phyloP scores from a whole-genome alignment of 2,113 vertebrate genomes.

The Tamias sibiricus region DNA sequence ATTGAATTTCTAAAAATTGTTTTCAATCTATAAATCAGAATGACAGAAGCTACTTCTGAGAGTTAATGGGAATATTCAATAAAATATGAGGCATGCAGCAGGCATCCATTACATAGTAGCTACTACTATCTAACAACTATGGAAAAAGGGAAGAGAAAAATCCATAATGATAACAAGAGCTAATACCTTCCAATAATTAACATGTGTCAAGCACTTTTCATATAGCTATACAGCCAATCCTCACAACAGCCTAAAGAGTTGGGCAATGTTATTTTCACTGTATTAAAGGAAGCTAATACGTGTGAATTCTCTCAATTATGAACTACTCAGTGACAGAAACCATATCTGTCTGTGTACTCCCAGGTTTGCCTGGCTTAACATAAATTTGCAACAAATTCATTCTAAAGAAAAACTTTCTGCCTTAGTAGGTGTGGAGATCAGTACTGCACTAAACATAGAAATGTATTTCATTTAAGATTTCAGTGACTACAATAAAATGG shows the following conservation, averaged over 20 bases:
- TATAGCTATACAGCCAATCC: neutral
- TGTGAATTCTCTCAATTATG: neutral
- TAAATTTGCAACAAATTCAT: neutral
- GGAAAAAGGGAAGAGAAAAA: neutral
- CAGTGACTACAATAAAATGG: neutral
- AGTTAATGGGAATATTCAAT: neutral
- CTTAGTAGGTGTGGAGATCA: neutral
- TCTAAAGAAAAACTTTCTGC: neutral
- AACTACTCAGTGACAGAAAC: neutral
- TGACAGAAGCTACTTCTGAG: neutral
- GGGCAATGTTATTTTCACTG: neutral
- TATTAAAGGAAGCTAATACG: neutral
- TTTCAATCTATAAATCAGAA: neutral
- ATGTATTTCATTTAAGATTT: neutral
- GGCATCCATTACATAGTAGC: neutral
- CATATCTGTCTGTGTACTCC: neutral
- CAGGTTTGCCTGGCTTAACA: neutral
- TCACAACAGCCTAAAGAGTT: neutral
- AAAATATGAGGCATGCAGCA: neutral
- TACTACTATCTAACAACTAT: neutral
- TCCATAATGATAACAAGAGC: neutral
- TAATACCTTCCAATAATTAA: neutral
- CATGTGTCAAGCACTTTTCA: neutral
- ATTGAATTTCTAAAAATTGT: neutral
- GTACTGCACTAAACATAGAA: neutral